Evolutionary conservation across 2,113 vertebrate genomes (phyloP), one percentile per base, ranked within the genome.

Genomic region (Atlantisia rogersi): DNA sequence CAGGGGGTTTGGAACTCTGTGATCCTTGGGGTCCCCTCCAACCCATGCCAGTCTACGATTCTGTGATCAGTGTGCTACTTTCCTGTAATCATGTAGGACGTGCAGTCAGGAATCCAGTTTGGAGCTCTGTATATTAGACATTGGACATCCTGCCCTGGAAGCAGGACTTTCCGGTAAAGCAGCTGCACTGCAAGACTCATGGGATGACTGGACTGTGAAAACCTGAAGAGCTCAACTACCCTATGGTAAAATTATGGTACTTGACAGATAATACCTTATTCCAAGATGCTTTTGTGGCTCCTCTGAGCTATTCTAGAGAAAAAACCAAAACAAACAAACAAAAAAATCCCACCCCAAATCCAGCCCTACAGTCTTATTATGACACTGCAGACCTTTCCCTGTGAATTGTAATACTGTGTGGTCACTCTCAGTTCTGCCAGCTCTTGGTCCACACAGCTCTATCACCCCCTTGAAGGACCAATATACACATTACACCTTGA

Each of bases 41-140:
- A 46, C 17, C 44, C 44, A 46, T 17, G 18, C 44, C 44, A 18
- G 18, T 19, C 44, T 46, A 46, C 9, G 17, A 46, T 46, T 46
- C 44, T 46, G 8, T 18, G 44, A 46, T 18, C 44, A 37, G 9
- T 13, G 18, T 19, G 35, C 0, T 1, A 26, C 7, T 12, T 60
- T 21, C 12, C 48, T 46, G 26, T 15, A 28, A 39, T 50, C 24
- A 8, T 2, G 6, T 12, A 28, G 53, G 29, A 52, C 3, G 1
- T 1, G 22, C 31, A 60, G 46, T 21, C 20, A 24, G 48, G 60
- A 59, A 75, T 78, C 60, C 1, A 74, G 13, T 26, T 68, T 46
- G 50, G 25, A 11, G 11, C 26, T 70, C 35, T 48, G 5, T 44
- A 62, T 25, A 21, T 83, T 26, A 42, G 11, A 60, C 14, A 24